Evolutionary conservation across 2,113 vertebrate genomes (phyloP), one percentile per base, ranked within the genome.

Genomic region (Octodon degus): DNA sequence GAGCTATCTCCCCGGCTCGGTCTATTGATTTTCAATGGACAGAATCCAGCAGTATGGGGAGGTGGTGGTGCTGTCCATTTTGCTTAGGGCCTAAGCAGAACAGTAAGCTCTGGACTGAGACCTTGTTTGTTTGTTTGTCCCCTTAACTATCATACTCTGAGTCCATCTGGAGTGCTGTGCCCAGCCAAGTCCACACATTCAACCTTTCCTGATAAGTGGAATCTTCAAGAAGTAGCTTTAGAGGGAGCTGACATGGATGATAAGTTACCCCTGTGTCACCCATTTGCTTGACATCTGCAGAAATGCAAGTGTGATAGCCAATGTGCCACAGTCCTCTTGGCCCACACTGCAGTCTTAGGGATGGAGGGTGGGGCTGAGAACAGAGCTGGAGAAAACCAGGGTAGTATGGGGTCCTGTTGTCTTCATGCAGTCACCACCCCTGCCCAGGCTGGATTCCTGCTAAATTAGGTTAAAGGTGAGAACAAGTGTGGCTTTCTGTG

Each of bases 221-320:
- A 47, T 34, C 81, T 58, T 68, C 77, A 72, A 77, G 74, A 81
- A 14, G 25, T 60, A 81, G 9, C 55, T 37, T 84, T 47, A 74
- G 62, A 93, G 22, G 17, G 47, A 47, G 43, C 70, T 58, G 25
- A 63, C 34, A 67, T 74, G 32, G 60, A 53, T 10, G 7, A 1
- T 24, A 34, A 11, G 37, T 43, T 24, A 62, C 19, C 34, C 25
- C 70, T 72, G 43, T 25, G n/a, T 63, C 34, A n/a, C 24, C n/a
- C 1, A 12, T 11, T 40, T 86, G 24, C 43, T 17, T 7, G 77
- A 90, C 68, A 80, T 77, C 43, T 43, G 43, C 79, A 70, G 84
- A 58, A 86, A 72, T 82, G 50, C 34, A 94, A 89, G 53, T 13
- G 13, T 62, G 90, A 94, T 40, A 60, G 79, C 81, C 84, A 91